A percentile compares a stretch with the other conserved stretches of the same genome.
These are phyloP conservation scores for Percopsis omiscomaycus DNA, from an alignment of 2,797 vertebrate species.

Conservation along the genomic window DNA sequence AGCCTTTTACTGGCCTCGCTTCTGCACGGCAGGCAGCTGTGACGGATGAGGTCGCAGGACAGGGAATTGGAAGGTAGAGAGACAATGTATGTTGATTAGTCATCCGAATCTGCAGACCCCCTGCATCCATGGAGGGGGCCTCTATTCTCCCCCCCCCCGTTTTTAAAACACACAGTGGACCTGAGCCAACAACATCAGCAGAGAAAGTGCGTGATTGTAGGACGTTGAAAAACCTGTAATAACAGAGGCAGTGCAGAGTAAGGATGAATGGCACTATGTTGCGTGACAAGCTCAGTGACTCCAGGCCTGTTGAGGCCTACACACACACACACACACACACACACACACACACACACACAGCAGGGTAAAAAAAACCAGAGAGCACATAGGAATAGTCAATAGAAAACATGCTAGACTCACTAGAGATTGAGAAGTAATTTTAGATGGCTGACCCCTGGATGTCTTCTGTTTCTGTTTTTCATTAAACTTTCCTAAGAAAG, in stretches of 20 bases:
- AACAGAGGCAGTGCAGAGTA: constrained; percentile 79
- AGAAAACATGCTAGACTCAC: constrained; percentile 71
- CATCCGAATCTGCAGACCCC: constrained; percentile 46
- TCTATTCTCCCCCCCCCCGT: constrained; percentile 27
- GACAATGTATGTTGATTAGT: constrained; percentile 60
- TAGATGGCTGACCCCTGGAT: constrained; percentile 74
- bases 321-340: constrained; percentile 41
- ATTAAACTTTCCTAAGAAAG: constrained; percentile 68
- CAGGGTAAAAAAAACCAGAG: constrained; percentile 71
- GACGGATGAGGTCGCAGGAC: constrained; percentile 7
- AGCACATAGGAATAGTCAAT: constrained; percentile 66
- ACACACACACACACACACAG: constrained; percentile 31
- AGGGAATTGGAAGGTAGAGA: constrained; percentile 40
- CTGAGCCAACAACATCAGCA: constrained; percentile 72
- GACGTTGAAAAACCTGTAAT: constrained; percentile 75
- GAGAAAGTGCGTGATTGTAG: constrained; percentile 78
- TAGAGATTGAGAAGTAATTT: constrained; percentile 73
- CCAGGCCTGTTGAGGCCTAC: constrained; percentile 73
- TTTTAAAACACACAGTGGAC: constrained; percentile 58
- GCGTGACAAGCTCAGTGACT: constrained; percentile 81
- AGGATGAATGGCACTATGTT: constrained; percentile 64
- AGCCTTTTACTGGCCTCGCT: constrained; percentile 55
- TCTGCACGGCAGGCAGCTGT: constrained; percentile 30
- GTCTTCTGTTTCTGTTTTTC: constrained; percentile 75
- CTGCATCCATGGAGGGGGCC: constrained; percentile 39